A percentile compares a stretch with the other conserved stretches of the same genome.
phyloP scores from a whole-genome alignment of 2,888 invertebrate genomes.

The Hydrotaea cyrtoneurina region DNA sequence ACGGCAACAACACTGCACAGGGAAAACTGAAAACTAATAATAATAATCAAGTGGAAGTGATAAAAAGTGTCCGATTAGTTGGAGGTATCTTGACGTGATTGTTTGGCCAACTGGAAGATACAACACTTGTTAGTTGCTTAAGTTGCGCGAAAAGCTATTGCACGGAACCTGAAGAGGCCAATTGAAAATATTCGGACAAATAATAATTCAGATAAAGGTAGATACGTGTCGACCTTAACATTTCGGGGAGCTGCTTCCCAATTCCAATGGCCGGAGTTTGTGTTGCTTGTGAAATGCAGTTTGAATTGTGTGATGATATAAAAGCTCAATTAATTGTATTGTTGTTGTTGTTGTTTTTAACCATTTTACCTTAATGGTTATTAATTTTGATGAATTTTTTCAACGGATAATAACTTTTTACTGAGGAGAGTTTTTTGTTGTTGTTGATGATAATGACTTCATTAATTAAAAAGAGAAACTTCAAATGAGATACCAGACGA shows the following conservation, averaged over 20 bases:
- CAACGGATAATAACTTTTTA: neutral
- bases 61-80: too few relatives aligned
- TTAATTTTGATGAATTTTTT: neutral
- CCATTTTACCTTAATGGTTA: conserved; percentile 7
- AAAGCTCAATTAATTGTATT: neutral
- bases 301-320: neutral
- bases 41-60: neutral
- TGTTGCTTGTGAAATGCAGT: neutral
- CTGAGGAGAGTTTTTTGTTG: neutral
- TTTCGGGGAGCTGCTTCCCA: too few relatives aligned
- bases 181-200: too few relatives aligned
- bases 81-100: too few relatives aligned
- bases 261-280: neutral
- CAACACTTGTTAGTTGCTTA: neutral
- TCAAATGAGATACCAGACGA: neutral
- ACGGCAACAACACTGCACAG: neutral
- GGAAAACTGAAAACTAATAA: neutral
- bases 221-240: too few relatives aligned
- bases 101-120: too few relatives aligned
- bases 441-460: conserved; percentile 4
- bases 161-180: neutral
- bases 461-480: conserved; percentile 40
- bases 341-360: neutral
- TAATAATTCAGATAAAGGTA: too few relatives aligned
- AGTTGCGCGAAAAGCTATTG: neutral